These are phyloP conservation scores for Furnarius figulus DNA, from an alignment of 2,113 vertebrate species.

Conservation along the genomic window DNA sequence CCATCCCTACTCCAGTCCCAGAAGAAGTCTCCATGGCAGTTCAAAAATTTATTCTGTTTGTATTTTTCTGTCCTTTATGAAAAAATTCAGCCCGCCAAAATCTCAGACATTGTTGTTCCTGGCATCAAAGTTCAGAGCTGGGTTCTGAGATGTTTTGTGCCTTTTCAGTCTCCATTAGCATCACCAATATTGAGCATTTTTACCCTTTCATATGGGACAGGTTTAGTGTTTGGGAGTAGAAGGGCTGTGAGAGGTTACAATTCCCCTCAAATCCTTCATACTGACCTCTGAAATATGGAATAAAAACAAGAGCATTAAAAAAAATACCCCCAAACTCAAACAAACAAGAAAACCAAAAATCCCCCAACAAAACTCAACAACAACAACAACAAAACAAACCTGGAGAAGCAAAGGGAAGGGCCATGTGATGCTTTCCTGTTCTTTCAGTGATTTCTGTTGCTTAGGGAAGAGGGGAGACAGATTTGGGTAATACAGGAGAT, in stretches of 20 bases:
- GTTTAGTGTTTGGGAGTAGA: not conserved
- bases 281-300: not conserved
- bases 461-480: not conserved
- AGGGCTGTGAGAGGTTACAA: not conserved
- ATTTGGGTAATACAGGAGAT: not conserved
- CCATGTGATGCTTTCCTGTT: not conserved
- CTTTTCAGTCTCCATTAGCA: not conserved
- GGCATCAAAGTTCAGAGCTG: not conserved
- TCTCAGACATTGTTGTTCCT: not conserved
- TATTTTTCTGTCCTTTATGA: not conserved
- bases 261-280: not conserved
- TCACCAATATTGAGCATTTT: not conserved
- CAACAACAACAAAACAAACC: not conserved
- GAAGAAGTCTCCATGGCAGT: not conserved
- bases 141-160: not conserved
- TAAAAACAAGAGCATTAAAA: not conserved
- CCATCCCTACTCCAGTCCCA: not conserved
- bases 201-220: accelerated
- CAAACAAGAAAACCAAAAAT: not conserved
- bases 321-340: not conserved
- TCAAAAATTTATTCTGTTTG: not conserved
- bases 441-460: not conserved
- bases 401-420: not conserved
- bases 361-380: not conserved
- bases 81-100: not conserved